Evolutionary conservation across 2,888 invertebrate genomes (phyloP).

Genomic region (Chrysina gloriosa): DNA sequence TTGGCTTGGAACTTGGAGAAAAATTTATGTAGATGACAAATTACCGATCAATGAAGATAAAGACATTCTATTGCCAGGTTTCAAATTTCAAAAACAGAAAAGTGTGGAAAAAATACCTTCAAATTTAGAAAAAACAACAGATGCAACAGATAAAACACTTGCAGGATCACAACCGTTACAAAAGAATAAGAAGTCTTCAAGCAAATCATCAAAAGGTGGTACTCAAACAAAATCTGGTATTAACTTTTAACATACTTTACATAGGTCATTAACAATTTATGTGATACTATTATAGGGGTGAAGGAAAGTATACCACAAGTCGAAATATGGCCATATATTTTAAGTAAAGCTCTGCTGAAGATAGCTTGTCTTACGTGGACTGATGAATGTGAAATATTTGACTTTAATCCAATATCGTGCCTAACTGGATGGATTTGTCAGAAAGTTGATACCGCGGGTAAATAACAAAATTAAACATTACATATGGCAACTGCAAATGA

Average conservation of each 20-base stretch:
- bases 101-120: not conserved
- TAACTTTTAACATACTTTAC: not conserved
- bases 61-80: constrained; percentile 61
- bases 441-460: constrained; percentile 53
- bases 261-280: not conserved
- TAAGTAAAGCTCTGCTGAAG: constrained; percentile 66
- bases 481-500: no score
- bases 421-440: constrained; percentile 65
- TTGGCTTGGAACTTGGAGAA: constrained; percentile 67
- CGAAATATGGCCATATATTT: constrained; percentile 66
- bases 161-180: not conserved
- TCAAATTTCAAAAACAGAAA: not conserved
- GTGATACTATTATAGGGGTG: not conserved
- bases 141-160: not conserved
- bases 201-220: constrained; percentile 24
- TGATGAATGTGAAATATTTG: constrained; percentile 57
- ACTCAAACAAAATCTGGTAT: constrained; percentile 36
- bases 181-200: constrained; percentile 20
- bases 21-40: constrained; percentile 65
- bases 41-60: constrained; percentile 62
- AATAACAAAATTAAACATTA: no score
- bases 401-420: constrained; percentile 64
- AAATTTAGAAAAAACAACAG: not conserved
- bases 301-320: constrained; percentile 40
- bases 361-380: constrained; percentile 63